Base-by-base conservation (phyloP, 35 echinoderm and acorn worm genomes). In the Apostichopus japonicus region DNA sequence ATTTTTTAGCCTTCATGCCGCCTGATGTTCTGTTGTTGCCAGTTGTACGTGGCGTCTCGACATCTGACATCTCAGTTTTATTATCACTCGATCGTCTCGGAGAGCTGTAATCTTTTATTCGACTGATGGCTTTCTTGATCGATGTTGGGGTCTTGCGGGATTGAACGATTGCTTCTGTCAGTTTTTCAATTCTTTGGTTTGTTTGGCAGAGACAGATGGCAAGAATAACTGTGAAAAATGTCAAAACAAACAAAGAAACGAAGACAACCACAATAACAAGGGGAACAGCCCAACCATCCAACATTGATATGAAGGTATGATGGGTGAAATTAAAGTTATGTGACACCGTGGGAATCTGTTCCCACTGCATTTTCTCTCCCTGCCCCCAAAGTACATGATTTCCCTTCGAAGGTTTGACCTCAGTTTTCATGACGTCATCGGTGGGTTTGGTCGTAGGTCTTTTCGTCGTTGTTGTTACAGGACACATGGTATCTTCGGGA, bases 201-300 rank as follows among this genome's bases (percentile, higher is more conserved):
- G 84, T 87, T 24, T 87, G 84, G 33, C 84, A 87, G 25, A 87
- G 84, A 65, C 84, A 87, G 1, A 87, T 70, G 4, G 62, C 62
- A 65, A 87, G 27, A 11, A 61, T 21, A 87, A 70, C 17, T 61
- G 24, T 87, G 9, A 87, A 8, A 19, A 10, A 55, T 33, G 24
- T 21, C 84, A 87, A 19, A 23, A 87, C 57, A 2, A 87, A 17
- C 14, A 87, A 5, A 3, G 24, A 13, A 17, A 16, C 14, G 1
- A 27, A 11, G 6, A 27, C 8, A 8, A 61, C 62, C 17, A 65
- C 9, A 6, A 87, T 87, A 56, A 24, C 16, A 6, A 70, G 17
- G 5, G 70, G 10, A 1, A 73, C 16, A 73, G 16, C 11, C 70
- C n/a, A 73, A 73, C n/a, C 70, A 73, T 17, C 19, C 19, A 16